phyloP scores from a whole-genome alignment of 2,113 vertebrate species.

The Erythrolamprus reginae region DNA sequence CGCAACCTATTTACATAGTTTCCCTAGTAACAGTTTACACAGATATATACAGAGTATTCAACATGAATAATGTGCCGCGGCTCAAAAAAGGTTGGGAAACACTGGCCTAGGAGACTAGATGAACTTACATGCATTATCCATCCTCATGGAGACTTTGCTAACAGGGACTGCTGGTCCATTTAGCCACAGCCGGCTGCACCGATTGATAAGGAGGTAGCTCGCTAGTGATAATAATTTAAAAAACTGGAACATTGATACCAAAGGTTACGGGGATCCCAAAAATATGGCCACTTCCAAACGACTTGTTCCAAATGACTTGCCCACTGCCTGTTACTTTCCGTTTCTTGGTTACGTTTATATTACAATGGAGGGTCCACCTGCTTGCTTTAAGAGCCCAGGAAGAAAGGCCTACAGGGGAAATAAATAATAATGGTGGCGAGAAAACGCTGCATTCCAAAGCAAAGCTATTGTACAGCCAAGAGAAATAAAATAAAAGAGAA shows the following conservation, averaged over 20 bases:
- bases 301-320: background rate
- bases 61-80: too few relatives aligned
- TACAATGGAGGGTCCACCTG: too few relatives aligned
- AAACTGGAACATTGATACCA: background rate
- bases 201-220: background rate
- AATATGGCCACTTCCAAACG: background rate
- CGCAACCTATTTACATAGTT: too few relatives aligned
- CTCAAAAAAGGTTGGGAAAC: too few relatives aligned
- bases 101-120: background rate
- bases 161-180: background rate
- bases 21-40: too few relatives aligned
- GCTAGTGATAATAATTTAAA: background rate
- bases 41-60: too few relatives aligned
- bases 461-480: background rate
- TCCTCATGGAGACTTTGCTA: background rate
- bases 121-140: slow-evolving; percentile 1
- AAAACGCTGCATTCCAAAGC: background rate
- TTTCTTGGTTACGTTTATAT: background rate
- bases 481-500: background rate
- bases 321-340: too few relatives aligned
- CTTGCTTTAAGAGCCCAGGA: background rate
- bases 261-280: background rate
- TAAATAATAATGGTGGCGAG: background rate
- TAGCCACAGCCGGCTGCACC: background rate
- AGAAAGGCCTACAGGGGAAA: background rate